These are phyloP conservation scores for Cheilosia scutellata DNA, from an alignment of 2,888 invertebrate genomes.

Conservation along the genomic window DNA sequence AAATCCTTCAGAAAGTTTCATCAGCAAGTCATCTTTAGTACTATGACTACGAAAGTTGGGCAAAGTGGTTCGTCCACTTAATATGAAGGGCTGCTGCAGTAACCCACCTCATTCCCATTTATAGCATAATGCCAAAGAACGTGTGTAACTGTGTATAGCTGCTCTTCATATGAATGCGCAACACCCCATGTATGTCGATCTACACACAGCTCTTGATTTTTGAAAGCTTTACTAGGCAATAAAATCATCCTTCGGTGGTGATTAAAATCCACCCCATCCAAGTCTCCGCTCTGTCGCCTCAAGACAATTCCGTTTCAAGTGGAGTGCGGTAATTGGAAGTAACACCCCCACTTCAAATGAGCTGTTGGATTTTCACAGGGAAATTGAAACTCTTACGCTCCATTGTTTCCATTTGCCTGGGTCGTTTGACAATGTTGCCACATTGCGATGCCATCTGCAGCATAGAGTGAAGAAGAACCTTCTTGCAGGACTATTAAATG, in stretches of 20 bases:
- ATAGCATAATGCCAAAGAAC: not conserved
- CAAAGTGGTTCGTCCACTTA: slow-evolving; percentile 23
- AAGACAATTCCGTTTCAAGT: slow-evolving; percentile 18
- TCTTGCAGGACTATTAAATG: slow-evolving; percentile 52
- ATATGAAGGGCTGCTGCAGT: not conserved
- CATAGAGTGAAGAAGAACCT: slow-evolving; percentile 13
- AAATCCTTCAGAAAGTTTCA: slow-evolving; percentile 49
- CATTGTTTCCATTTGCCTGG: slow-evolving; percentile 59
- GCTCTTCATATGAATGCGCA: slow-evolving; percentile 5
- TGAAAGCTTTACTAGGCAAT: slow-evolving; percentile 26
- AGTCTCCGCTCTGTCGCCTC: not conserved
- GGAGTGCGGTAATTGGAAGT: slow-evolving; percentile 55
- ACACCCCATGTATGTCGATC: not conserved
- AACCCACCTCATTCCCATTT: not conserved
- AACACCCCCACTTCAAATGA: slow-evolving; percentile 33
- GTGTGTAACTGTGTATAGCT: slow-evolving; percentile 22
- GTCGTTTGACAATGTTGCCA: slow-evolving; percentile 55
- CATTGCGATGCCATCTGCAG: slow-evolving; percentile 14
- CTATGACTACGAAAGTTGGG: slow-evolving; percentile 34
- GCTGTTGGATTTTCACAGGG: slow-evolving; percentile 46
- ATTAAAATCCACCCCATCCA: slow-evolving; percentile 19
- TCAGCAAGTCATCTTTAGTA: slow-evolving; percentile 38
- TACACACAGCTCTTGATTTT: not conserved
- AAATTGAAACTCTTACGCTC: slow-evolving; percentile 64
- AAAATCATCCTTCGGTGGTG: slow-evolving; percentile 17